Percentiles rank a stretch among this genome's conserved stretches.
Conservation (phyloP, 2,797 vertebrate genomes). For the Margarornis squamiger region DNA sequence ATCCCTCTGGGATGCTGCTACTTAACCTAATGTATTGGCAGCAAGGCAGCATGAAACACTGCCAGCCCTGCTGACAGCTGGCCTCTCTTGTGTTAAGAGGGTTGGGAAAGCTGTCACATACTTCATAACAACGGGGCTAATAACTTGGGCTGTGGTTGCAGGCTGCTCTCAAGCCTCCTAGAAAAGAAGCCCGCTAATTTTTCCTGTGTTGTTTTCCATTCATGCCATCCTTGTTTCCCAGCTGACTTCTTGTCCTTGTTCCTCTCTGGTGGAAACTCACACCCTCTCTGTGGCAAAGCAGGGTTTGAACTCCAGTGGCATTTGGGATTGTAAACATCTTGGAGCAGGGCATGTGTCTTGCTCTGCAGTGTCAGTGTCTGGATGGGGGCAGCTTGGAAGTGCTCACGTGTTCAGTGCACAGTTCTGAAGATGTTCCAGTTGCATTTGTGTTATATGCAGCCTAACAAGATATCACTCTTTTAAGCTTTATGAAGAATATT, state of each 20-base stretch:
- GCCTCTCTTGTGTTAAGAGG: neutral
- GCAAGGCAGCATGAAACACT: neutral
- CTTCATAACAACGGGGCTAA: neutral
- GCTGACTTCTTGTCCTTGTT: neutral
- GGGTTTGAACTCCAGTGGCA: neutral
- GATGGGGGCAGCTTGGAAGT: neutral
- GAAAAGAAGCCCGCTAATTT: neutral
- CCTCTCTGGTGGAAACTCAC: neutral
- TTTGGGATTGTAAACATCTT: neutral
- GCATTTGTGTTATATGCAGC: neutral
- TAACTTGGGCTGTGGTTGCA: neutral
- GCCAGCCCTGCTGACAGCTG: conserved; percentile 29
- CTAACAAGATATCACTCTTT: neutral
- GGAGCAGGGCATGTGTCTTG: neutral
- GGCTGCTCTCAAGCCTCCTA: neutral
- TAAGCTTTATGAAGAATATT: neutral
- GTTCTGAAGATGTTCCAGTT: neutral
- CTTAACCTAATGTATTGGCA: neutral
- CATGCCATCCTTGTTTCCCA: neutral
- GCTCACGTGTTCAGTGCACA: neutral
- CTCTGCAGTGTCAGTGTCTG: neutral
- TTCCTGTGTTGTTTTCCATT: neutral
- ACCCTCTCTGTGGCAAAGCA: neutral
- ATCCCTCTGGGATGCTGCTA: conserved; percentile 4
- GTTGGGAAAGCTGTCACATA: conserved; percentile 5